These are phyloP conservation scores for Centropristis striata DNA, from an alignment of 2,113 vertebrate genomes.

Conservation along the genomic window DNA sequence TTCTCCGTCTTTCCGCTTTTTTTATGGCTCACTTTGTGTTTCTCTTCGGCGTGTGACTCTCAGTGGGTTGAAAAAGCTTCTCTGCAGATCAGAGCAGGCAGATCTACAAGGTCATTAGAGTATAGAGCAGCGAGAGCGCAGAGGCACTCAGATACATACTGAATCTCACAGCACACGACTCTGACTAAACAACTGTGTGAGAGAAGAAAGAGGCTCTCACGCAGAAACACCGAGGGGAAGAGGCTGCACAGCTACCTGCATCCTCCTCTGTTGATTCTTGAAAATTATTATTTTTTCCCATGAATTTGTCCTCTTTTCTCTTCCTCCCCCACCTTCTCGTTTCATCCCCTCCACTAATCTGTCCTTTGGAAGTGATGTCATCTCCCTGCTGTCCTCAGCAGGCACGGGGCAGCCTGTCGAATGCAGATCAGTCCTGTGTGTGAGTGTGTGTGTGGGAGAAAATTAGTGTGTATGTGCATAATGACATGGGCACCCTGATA, in stretches of 20 bases:
- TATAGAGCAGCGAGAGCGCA: conserved; percentile 51
- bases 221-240: background rate
- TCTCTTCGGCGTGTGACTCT: conserved; percentile 43
- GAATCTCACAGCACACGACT: conserved; percentile 43
- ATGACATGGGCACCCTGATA: conserved; percentile 14
- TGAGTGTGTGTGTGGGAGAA: conserved; percentile 13
- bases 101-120: conserved; percentile 78
- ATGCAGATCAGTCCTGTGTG: conserved; percentile 72
- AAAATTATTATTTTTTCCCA: background rate
- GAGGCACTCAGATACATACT: conserved; percentile 56
- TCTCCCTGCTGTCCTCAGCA: conserved; percentile 66
- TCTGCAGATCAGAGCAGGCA: conserved; percentile 73
- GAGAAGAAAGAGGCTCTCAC: conserved; percentile 15
- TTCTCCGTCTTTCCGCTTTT: conserved; percentile 24
- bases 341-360: conserved; percentile 57
- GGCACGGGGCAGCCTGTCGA: conserved; percentile 54
- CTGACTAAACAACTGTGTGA: conserved; percentile 25
- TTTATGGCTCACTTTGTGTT: conserved; percentile 45
- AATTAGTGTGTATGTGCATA: conserved; percentile 10
- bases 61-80: conserved; percentile 54
- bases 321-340: conserved; percentile 24
- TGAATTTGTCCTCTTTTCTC: conserved; percentile 17
- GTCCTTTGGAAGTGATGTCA: conserved; percentile 75
- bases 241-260: conserved; percentile 2
- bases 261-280: conserved; percentile 12